Conservation (phyloP, 1,140 invertebrate genomes). For the Bombus turneri region DNA sequence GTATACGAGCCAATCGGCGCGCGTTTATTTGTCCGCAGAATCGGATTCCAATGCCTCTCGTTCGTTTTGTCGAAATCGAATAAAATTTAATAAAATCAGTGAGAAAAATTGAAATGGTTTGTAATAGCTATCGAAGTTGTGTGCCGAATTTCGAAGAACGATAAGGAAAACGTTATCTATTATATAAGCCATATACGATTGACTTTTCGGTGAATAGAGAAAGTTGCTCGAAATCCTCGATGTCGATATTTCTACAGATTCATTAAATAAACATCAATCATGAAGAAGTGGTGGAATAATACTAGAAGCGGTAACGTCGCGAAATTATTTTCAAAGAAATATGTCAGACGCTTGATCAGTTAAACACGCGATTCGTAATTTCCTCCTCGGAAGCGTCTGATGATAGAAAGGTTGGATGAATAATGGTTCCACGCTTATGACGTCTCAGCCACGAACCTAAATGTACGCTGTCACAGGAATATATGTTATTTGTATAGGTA, state of each 20-base stretch:
- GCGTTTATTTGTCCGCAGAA: not conserved
- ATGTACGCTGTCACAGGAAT: conserved; percentile 2
- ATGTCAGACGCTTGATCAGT: conserved; percentile 21
- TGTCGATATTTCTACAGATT: not conserved
- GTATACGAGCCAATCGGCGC: not conserved
- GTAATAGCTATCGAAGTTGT: not conserved
- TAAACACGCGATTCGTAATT: conserved; percentile 46
- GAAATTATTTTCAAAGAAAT: conserved; percentile 41
- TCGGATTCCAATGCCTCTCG: not conserved
- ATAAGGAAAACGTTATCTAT: not conserved
- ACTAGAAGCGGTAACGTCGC: not conserved
- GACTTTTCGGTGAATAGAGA: not conserved
- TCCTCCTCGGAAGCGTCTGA: conserved; percentile 34
- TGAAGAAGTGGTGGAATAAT: not conserved
- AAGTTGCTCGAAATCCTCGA: not conserved
- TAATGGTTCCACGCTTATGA: conserved; percentile 47
- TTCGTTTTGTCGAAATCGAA: not conserved
- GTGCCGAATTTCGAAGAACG: not conserved
- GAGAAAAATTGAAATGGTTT: not conserved
- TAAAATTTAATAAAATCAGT: not conserved
- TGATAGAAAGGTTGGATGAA: conserved; percentile 54
- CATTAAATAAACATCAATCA: conserved; percentile 35
- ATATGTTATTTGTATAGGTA: conserved; percentile 4
- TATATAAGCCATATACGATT: not conserved
- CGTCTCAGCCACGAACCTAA: conserved; percentile 41